Percentiles rank a stretch among this genome's conserved stretches.
These are phyloP conservation scores for Leucania comma DNA, from an alignment of 2,888 invertebrate species.

Conservation along the genomic window DNA sequence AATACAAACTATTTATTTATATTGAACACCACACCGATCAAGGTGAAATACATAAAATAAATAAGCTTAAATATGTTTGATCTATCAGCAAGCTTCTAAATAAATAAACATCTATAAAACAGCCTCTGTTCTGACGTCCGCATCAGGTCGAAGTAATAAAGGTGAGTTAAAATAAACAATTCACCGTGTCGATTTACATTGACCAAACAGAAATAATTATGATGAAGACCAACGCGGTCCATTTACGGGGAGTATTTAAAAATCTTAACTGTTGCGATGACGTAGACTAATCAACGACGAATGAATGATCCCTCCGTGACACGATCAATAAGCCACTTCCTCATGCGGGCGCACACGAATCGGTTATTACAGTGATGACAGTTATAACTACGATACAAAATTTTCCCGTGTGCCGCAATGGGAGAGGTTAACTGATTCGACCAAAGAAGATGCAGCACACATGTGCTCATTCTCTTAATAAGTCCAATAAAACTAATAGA, in stretches of 20 bases:
- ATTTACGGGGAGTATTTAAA: slow-evolving; percentile 63
- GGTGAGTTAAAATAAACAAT: slow-evolving; percentile 69
- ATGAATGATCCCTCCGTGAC: slow-evolving; percentile 78
- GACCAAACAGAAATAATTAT: slow-evolving; percentile 68
- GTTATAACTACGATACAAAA: slow-evolving; percentile 81
- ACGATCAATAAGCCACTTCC: slow-evolving; percentile 88
- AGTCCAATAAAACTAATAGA: slow-evolving; percentile 85
- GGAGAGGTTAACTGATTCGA: slow-evolving; percentile 86
- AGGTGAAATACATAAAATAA: slow-evolving; percentile 45
- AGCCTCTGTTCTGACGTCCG: slow-evolving; percentile 18
- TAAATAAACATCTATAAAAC: slow-evolving; percentile 45
- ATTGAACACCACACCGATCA: slow-evolving; percentile 43
- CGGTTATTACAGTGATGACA: slow-evolving; percentile 86
- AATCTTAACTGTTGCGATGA: slow-evolving; percentile 70
- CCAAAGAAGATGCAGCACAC: slow-evolving; percentile 79
- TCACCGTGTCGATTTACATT: slow-evolving; percentile 59
- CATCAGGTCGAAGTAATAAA: slow-evolving; percentile 51
- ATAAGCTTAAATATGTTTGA: slow-evolving; percentile 28
- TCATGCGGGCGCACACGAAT: slow-evolving; percentile 86
- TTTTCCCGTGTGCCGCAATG: slow-evolving; percentile 86
- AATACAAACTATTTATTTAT: slow-evolving; percentile 49
- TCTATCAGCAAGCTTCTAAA: slow-evolving; percentile 16
- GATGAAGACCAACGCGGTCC: slow-evolving; percentile 71
- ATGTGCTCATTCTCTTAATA: slow-evolving; percentile 79
- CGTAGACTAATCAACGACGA: slow-evolving; percentile 74